These are phyloP conservation scores for Porites lobata DNA, from an alignment of 92 coral and sea anemone genomes.

Conservation along the genomic window DNA sequence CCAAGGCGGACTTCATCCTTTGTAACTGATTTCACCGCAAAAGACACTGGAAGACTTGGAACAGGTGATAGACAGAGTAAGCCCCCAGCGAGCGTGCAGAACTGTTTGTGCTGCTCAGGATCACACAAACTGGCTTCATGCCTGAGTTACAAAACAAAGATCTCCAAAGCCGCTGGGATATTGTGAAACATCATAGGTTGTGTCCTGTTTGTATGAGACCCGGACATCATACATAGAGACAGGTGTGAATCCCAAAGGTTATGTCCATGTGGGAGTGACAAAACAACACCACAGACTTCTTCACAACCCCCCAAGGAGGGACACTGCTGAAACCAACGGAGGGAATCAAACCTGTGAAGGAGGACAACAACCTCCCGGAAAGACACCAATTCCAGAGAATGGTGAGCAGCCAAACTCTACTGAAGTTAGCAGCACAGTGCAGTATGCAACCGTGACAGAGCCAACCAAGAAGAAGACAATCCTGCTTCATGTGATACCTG, in stretches of 20 bases:
- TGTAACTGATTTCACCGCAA: constrained; percentile 43
- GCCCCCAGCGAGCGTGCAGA: too few relatives aligned
- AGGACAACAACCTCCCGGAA: background rate
- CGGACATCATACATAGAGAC: constrained; percentile 33
- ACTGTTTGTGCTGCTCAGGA: constrained; percentile 34
- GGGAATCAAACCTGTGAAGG: background rate
- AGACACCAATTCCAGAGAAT: background rate
- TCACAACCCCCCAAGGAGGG: constrained; percentile 29
- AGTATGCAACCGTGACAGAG: constrained; percentile 47
- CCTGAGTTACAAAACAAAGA: constrained; percentile 9
- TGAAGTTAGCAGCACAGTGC: background rate
- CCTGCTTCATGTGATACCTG: constrained; percentile 67
- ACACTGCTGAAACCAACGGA: background rate
- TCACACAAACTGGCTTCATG: constrained; percentile 42
- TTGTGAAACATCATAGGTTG: constrained; percentile 51
- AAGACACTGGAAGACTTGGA: too few relatives aligned
- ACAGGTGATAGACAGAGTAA: too few relatives aligned
- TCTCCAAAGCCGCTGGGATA: constrained; percentile 49
- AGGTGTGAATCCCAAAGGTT: constrained; percentile 38
- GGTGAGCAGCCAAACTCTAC: background rate
- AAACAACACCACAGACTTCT: constrained; percentile 56
- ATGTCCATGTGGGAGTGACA: constrained; percentile 53
- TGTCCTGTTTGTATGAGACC: constrained; percentile 57
- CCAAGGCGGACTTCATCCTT: constrained; percentile 11
- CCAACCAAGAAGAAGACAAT: constrained; percentile 23